Evolutionary conservation across 2,797 vertebrate species (phyloP).

Genomic region (Coreius guichenoti): DNA sequence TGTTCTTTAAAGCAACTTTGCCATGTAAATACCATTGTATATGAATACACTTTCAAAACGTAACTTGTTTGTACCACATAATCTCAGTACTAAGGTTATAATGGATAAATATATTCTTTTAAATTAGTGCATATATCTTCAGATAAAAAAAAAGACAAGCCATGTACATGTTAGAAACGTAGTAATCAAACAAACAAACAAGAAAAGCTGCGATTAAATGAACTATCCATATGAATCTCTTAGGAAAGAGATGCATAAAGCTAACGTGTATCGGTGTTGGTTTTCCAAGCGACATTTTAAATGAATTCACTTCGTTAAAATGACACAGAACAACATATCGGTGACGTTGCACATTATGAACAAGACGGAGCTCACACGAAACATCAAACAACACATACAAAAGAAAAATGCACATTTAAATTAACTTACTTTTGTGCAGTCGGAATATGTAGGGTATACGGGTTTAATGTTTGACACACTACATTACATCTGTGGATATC

Average conservation of each 20-base stretch:
- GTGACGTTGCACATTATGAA: neutral
- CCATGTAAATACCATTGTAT: neutral
- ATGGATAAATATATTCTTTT: neutral
- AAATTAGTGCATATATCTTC: neutral
- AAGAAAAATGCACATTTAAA: neutral
- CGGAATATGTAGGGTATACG: neutral
- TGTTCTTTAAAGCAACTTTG: neutral
- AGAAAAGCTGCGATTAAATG: neutral
- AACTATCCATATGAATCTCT: neutral
- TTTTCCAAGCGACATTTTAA: neutral
- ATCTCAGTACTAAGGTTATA: neutral
- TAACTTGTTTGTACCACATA: neutral
- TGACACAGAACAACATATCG: neutral
- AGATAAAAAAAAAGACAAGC: neutral
- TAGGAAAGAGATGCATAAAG: neutral
- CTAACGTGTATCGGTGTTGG: no score
- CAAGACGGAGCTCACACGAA: neutral
- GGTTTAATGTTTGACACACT: neutral
- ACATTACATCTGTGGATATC: neutral
- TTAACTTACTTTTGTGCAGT: neutral
- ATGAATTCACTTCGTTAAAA: neutral
- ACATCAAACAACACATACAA: neutral
- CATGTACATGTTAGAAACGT: neutral
- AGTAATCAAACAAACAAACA: neutral
- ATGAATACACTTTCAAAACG: neutral